Conservation (phyloP, 92 coral and sea anemone genomes). For the Heliopora coerulea region DNA sequence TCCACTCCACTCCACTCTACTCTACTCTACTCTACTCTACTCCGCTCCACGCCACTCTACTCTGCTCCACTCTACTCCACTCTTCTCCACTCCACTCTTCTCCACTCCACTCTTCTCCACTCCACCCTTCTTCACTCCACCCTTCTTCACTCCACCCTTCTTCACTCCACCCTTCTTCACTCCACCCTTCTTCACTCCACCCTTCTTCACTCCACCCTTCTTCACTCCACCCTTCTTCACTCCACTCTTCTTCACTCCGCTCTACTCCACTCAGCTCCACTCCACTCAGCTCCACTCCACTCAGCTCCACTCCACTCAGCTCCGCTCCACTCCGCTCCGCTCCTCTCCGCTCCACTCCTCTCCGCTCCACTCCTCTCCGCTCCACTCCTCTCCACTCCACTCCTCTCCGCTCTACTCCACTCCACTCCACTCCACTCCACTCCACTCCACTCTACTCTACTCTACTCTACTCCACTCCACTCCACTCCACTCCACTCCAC, state of each 20-base stretch:
- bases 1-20: slow-evolving; percentile 15
- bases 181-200: slow-evolving; percentile 31
- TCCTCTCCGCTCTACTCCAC: too few relatives aligned
- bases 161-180: slow-evolving; percentile 20
- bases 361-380: too few relatives aligned
- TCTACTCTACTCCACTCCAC: too few relatives aligned
- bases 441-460: too few relatives aligned
- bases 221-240: slow-evolving; percentile 21
- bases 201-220: slow-evolving; percentile 19
- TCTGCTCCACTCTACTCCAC: slow-evolving; percentile 16
- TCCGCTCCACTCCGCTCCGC: slow-evolving; percentile 9
- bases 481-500: too few relatives aligned
- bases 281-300: slow-evolving; percentile 10
- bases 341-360: too few relatives aligned
- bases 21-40: slow-evolving; percentile 24
- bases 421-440: too few relatives aligned
- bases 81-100: slow-evolving; percentile 22
- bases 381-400: too few relatives aligned
- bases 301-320: slow-evolving; percentile 11
- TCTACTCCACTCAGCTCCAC: slow-evolving; percentile 19
- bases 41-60: slow-evolving; percentile 21
- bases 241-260: slow-evolving; percentile 9
- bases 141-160: slow-evolving; percentile 16
- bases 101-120: slow-evolving; percentile 25
- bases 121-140: slow-evolving; percentile 24